These are phyloP conservation scores for Cathartes aura DNA, from an alignment of 2,113 vertebrate genomes.

Conservation along the genomic window DNA sequence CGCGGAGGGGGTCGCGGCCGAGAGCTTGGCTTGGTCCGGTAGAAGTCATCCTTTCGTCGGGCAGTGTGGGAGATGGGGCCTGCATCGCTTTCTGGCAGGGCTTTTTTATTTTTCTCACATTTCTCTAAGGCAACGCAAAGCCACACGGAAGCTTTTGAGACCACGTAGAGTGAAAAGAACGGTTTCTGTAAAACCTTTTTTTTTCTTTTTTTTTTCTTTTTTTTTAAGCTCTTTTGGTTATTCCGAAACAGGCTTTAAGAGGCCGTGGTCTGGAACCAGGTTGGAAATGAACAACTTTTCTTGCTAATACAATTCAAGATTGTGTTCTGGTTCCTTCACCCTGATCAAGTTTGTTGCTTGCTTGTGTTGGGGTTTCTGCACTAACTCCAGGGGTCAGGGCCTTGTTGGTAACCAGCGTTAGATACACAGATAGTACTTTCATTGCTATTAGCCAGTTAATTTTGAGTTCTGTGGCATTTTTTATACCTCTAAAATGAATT, in stretches of 20 bases:
- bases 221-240: fast-evolving
- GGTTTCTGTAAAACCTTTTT: fast-evolving
- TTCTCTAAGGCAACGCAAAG: fast-evolving
- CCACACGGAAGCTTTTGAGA: fast-evolving
- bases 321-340: no score
- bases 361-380: neutral
- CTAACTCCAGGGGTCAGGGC: no score
- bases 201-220: no score
- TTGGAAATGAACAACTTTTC: fast-evolving
- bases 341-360: fast-evolving
- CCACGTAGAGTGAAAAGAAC: fast-evolving
- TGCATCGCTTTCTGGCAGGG: fast-evolving
- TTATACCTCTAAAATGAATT: fast-evolving
- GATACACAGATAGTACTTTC: fast-evolving
- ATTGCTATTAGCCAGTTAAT: fast-evolving
- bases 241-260: neutral
- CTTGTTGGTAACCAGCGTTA: fast-evolving
- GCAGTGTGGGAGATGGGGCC: fast-evolving
- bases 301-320: fast-evolving
- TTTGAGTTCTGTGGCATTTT: neutral
- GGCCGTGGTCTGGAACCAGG: fast-evolving
- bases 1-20: fast-evolving
- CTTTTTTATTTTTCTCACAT: fast-evolving
- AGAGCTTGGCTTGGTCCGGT: fast-evolving
- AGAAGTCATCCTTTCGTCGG: fast-evolving